Evolutionary conservation across 2,888 invertebrate genomes (phyloP).

Genomic region (Arenicola marina): DNA sequence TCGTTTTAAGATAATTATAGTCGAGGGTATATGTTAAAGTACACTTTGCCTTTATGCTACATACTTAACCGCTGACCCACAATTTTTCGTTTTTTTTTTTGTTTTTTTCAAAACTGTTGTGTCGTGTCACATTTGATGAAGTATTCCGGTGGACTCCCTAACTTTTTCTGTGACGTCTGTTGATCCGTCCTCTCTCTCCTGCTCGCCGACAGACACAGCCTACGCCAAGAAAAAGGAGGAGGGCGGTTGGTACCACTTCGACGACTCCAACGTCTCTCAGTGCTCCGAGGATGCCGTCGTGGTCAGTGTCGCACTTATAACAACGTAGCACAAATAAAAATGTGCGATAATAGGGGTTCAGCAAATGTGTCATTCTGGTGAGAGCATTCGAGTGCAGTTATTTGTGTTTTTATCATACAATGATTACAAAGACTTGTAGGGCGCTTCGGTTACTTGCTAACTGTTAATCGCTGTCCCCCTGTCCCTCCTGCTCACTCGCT

Average conservation of each 20-base stretch:
- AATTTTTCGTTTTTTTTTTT: too few species aligned
- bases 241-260: constrained; percentile 64
- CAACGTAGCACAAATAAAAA: too few species aligned
- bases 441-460: too few species aligned
- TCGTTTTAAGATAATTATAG: background rate
- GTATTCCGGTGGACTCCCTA: background rate
- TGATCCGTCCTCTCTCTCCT: background rate
- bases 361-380: background rate
- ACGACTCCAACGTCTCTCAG: constrained; percentile 63
- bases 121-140: background rate
- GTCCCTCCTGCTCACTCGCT: too few species aligned
- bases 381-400: background rate
- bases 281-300: constrained; percentile 61
- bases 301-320: constrained; percentile 57
- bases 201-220: constrained; percentile 63
- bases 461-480: too few species aligned
- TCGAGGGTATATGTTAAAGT: background rate
- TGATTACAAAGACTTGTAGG: too few species aligned
- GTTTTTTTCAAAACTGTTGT: too few species aligned
- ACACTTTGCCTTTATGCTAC: background rate
- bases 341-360: background rate
- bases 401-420: too few species aligned
- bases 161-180: background rate
- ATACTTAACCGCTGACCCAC: too few species aligned
- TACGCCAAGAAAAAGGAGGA: constrained; percentile 63